A percentile compares a stretch with the other conserved stretches of the same genome.
These are phyloP conservation scores for Pentalonia nigronervosa DNA, from an alignment of 1,140 invertebrate genomes.

Conservation along the genomic window DNA sequence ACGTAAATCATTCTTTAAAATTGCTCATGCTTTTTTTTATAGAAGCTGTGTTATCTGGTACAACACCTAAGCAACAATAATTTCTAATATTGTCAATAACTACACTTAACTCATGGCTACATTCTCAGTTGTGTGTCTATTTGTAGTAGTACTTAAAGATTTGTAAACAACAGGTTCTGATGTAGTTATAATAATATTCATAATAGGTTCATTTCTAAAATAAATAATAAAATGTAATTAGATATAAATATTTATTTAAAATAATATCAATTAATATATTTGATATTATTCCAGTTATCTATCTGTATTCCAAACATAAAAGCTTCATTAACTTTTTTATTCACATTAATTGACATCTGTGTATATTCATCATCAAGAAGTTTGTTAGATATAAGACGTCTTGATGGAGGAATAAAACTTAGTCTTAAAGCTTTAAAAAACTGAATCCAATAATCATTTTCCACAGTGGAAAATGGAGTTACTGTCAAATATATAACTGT, in stretches of 20 bases:
- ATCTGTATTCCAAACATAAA: too few species aligned
- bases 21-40: background rate
- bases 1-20: conserved; percentile 17
- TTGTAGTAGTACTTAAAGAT: conserved; percentile 3
- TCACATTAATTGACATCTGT: background rate
- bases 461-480: background rate
- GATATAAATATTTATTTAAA: too few species aligned
- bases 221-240: too few species aligned
- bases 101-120: background rate
- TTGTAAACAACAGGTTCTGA: conserved; percentile 7
- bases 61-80: background rate
- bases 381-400: background rate
- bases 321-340: too few species aligned
- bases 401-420: conserved; percentile 7
- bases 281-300: too few species aligned
- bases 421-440: background rate
- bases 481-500: background rate
- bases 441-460: background rate
- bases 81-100: background rate
- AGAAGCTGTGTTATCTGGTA: background rate
- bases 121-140: background rate
- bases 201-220: too few species aligned
- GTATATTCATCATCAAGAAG: background rate
- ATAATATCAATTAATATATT: too few species aligned
- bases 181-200: too few species aligned